These are phyloP conservation scores for Cephalopholis sonnerati DNA, from an alignment of 2,113 vertebrate genomes.

Conservation along the genomic window DNA sequence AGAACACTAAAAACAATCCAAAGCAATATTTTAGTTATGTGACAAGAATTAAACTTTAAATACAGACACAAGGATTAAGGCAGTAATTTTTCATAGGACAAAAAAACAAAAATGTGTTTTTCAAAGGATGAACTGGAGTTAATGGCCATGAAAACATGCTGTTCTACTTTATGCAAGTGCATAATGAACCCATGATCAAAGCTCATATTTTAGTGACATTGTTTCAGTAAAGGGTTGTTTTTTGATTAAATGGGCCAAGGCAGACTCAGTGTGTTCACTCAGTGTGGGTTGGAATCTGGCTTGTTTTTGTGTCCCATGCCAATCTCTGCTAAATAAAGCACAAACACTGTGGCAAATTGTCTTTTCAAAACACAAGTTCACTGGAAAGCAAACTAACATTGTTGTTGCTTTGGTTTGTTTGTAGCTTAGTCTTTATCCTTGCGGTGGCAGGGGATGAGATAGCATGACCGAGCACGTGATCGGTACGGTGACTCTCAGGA, in stretches of 20 bases:
- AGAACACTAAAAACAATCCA: neutral
- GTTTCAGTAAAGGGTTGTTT: conserved; percentile 33
- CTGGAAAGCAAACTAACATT: conserved; percentile 3
- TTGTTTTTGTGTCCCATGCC: conserved; percentile 19
- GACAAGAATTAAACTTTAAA: neutral
- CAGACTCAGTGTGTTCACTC: neutral
- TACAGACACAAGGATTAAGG: neutral
- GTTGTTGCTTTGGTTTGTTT: conserved; percentile 12
- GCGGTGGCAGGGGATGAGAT: neutral
- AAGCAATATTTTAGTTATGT: neutral
- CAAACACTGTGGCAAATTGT: neutral
- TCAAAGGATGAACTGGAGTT: conserved; percentile 18
- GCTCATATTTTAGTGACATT: conserved; percentile 21
- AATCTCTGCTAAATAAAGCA: conserved; percentile 19
- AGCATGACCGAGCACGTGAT: neutral
- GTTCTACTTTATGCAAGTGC: neutral
- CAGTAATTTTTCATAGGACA: neutral
- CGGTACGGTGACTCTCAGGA: neutral
- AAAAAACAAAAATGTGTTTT: conserved; percentile 5
- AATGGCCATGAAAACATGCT: conserved; percentile 32
- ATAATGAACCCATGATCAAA: conserved; percentile 50
- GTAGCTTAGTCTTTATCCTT: neutral
- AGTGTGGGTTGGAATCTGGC: conserved; percentile 4
- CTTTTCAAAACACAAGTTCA: conserved; percentile 17
- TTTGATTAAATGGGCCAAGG: conserved; percentile 43